Evolutionary conservation across 2,888 invertebrate species (phyloP).

Genomic region (Pristionchus exspectatus): DNA sequence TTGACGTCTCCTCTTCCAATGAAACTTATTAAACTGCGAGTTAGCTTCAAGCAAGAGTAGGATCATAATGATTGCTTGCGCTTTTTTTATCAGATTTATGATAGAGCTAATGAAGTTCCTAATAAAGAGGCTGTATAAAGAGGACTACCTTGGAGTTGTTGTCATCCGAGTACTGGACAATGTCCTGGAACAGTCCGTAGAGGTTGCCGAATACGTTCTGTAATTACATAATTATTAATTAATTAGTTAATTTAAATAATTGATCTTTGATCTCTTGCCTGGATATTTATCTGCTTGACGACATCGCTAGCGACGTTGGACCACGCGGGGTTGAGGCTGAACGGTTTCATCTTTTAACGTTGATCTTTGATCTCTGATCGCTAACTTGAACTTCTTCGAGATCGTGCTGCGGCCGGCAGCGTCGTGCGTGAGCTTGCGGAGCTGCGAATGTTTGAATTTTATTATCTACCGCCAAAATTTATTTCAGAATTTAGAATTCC

Average conservation of each 20-base stretch:
- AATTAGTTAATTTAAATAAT: not conserved
- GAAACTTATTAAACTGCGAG: too few relatives aligned
- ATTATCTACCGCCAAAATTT: not conserved
- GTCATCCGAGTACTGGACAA: slow-evolving; percentile 95
- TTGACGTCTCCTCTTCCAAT: too few relatives aligned
- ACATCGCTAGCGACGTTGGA: not conserved
- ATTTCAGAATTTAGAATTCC: not conserved
- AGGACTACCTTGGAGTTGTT: slow-evolving; percentile 83
- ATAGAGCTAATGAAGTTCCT: too few relatives aligned
- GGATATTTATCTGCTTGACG: not conserved
- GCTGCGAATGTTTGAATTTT: slow-evolving; percentile 4
- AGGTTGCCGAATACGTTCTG: slow-evolving; percentile 79
- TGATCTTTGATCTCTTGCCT: slow-evolving; percentile 22
- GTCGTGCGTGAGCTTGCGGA: not conserved
- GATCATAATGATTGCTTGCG: too few relatives aligned
- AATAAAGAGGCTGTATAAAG: too few relatives aligned
- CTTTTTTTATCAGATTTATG: too few relatives aligned
- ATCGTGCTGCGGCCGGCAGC: slow-evolving; percentile 16
- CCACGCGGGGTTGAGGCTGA: not conserved
- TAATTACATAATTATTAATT: not conserved
- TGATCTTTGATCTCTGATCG: not conserved
- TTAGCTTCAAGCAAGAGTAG: too few relatives aligned
- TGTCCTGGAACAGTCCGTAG: slow-evolving; percentile 90
- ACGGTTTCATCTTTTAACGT: not conserved
- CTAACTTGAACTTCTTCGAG: slow-evolving; percentile 53